phyloP scores from a whole-genome alignment of 2,888 invertebrate species.

The Malacosoma neustria region DNA sequence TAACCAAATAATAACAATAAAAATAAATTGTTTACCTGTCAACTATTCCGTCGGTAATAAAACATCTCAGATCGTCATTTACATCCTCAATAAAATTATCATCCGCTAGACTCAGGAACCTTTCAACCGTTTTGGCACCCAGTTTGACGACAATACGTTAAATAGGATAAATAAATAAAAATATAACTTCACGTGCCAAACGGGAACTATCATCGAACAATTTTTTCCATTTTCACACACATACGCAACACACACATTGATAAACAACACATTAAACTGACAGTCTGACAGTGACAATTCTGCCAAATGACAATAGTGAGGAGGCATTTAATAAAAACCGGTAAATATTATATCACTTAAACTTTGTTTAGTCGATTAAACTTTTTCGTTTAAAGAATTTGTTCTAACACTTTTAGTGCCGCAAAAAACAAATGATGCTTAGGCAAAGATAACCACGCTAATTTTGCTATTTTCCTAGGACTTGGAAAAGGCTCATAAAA shows the following conservation, averaged over 20 bases:
- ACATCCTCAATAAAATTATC: conserved; percentile 67
- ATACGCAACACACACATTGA: conserved; percentile 15
- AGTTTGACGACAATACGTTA: conserved; percentile 54
- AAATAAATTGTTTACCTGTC: conserved; percentile 66
- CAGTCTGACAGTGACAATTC: conserved; percentile 1
- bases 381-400: too few species aligned
- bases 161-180: conserved; percentile 35
- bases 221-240: conserved; percentile 33
- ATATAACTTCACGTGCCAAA: conserved; percentile 52
- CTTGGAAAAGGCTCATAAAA: too few species aligned
- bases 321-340: too few species aligned
- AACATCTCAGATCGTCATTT: conserved; percentile 67
- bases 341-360: too few species aligned
- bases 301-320: too few species aligned
- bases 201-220: conserved; percentile 48
- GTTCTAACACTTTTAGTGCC: too few species aligned
- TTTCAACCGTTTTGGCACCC: conserved; percentile 71
- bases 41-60: conserved; percentile 57
- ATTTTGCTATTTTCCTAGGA: too few species aligned
- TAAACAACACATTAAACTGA: conserved; percentile 13
- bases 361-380: too few species aligned
- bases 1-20: conserved; percentile 18
- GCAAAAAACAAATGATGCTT: too few species aligned
- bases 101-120: conserved; percentile 64
- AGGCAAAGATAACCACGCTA: too few species aligned